Percentiles rank a stretch among this genome's conserved stretches.
phyloP scores from a whole-genome alignment of 2,113 vertebrate species.

The Condylura cristata region DNA sequence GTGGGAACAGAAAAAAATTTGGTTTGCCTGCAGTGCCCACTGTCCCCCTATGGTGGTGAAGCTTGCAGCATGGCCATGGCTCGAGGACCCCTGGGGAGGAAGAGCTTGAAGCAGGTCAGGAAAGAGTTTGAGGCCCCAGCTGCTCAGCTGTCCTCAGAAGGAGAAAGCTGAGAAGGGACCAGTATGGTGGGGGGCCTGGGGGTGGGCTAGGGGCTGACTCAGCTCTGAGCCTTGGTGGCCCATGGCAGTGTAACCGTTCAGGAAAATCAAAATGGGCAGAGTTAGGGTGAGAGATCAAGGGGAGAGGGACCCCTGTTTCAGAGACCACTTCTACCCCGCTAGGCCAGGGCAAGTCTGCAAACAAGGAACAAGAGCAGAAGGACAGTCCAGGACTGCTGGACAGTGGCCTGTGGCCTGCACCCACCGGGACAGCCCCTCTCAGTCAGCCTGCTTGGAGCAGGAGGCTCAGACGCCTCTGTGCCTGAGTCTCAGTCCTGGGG shows the following conservation, averaged over 20 bases:
- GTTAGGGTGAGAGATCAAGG: not conserved
- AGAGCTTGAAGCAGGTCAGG: not conserved
- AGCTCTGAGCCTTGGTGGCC: not conserved
- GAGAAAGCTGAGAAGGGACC: not conserved
- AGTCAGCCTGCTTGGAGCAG: not conserved
- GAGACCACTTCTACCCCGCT: not conserved
- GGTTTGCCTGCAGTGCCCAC: not conserved
- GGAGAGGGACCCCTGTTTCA: not conserved
- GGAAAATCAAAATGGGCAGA: not conserved
- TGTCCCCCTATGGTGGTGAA: not conserved
- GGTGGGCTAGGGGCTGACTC: no score
- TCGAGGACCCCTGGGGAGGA: not conserved
- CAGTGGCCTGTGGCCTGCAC: not conserved
- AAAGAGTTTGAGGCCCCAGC: no score
- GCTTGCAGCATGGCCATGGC: fast-evolving
- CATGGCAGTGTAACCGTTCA: not conserved
- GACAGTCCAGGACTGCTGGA: not conserved
- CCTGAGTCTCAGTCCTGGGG: not conserved
- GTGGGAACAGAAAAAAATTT: not conserved
- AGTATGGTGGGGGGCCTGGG: no score
- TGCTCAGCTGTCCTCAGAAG: not conserved
- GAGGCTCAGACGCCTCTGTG: not conserved
- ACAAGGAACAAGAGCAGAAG: not conserved
- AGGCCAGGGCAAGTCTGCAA: not conserved
- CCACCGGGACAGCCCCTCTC: not conserved